Base-by-base conservation (phyloP, 2,888 invertebrate genomes). In the Volucella inanis region DNA sequence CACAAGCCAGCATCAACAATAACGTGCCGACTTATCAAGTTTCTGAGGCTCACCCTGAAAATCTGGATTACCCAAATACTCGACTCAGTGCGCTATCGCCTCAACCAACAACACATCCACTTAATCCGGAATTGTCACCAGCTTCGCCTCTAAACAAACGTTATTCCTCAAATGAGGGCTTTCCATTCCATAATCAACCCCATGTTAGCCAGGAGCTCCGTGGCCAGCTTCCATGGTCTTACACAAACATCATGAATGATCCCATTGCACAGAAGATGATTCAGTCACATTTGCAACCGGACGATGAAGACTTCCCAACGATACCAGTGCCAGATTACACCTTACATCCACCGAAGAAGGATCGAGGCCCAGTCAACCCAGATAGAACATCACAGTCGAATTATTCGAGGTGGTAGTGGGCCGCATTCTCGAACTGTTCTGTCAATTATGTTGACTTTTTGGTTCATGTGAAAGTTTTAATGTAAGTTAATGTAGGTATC, bases 201-300 rank as follows among this genome's bases (percentile, higher is more conserved):
- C 89, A 89, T 1, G 88, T 91, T 14, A 91, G 89, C 39, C 93
- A 92, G 18, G 94, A 93, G 87, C 90, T 94, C 61, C 93, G 94
- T 83, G 93, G 93, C 31, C 94, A 94, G 89, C 90, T 94, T 88
- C 94, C 94, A 12, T 94, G 94, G 94, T 93, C 94, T 8, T 94
- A 94, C 49, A 91, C 91, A 1, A 90, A 89, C 87, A 88, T 89
- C 87, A 87, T 89, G 61, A 87, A 88, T 18, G 85, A 85, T 45
- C 85, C 85, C 0, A 49, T 81, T 8, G 85, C 85, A 9, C 81
- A 85, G 11, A 81, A 77, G 55, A 54, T 62, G 49, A 14, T 89
- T 88, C 68, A 91, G 89, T 70, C 89, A 88, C 22, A 83, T 59
- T 41, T 78, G 49, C 76, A 76, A 12, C 71, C 83, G 31, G 92